Percentiles rank a stretch among this genome's conserved stretches.
phyloP scores from a whole-genome alignment of 2,113 vertebrate species.

The Drymodes brunneopygia region DNA sequence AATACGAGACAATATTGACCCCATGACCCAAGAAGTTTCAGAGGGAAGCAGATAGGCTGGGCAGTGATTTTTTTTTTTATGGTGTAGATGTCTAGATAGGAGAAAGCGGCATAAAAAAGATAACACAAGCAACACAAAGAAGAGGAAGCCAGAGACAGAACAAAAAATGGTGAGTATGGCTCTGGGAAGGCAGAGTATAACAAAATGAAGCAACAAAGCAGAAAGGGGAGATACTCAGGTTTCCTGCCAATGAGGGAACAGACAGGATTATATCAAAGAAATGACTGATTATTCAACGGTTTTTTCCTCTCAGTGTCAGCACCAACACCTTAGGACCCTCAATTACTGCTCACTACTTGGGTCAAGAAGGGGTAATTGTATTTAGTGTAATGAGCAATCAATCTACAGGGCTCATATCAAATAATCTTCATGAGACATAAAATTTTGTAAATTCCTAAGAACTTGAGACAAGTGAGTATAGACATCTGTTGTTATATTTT shows the following conservation, averaged over 20 bases:
- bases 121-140: not conserved
- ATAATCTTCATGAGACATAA: not conserved
- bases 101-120: not conserved
- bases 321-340: not conserved
- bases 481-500: slow-evolving; percentile 4
- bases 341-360: not conserved
- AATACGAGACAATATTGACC: not conserved
- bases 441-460: not conserved
- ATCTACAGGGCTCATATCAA: not conserved
- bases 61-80: not conserved
- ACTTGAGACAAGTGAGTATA: not conserved
- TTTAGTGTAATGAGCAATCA: not conserved
- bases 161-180: not conserved
- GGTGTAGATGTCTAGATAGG: not conserved
- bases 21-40: not conserved
- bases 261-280: not conserved
- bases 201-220: not conserved
- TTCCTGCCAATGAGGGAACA: not conserved
- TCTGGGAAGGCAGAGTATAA: not conserved
- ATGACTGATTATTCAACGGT: not conserved
- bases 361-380: not conserved
- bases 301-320: not conserved
- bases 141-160: not conserved
- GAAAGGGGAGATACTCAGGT: not conserved
- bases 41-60: not conserved